phyloP scores from a whole-genome alignment of 1,140 invertebrate species.

The Mylabris phalerata region DNA sequence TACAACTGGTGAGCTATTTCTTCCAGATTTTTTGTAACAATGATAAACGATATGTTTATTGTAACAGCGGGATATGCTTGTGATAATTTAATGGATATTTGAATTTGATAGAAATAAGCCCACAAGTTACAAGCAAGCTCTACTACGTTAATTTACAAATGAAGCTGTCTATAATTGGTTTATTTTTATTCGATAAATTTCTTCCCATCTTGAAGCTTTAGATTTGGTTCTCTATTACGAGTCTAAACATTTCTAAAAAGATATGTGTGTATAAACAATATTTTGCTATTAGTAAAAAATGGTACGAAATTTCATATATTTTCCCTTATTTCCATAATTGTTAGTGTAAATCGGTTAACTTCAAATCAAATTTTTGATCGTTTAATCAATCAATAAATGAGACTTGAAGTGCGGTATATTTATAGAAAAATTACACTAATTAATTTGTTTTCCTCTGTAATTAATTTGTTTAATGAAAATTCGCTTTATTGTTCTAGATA shows the following conservation, averaged over 20 bases:
- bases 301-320: constrained; percentile 26
- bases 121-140: constrained; percentile 14
- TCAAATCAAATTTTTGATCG: too few species aligned
- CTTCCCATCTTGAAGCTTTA: too few species aligned
- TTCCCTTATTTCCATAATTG: too few species aligned
- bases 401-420: not conserved
- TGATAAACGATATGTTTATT: too few species aligned
- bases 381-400: too few species aligned
- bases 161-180: constrained; percentile 7
- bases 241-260: constrained; percentile 20
- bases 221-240: not conserved
- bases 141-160: constrained; percentile 16
- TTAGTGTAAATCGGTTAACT: too few species aligned
- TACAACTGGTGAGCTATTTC: constrained; percentile 7
- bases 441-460: too few species aligned
- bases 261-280: constrained; percentile 28
- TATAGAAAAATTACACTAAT: constrained; percentile 15
- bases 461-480: constrained; percentile 1
- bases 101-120: constrained; percentile 5
- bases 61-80: too few species aligned
- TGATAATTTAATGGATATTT: too few species aligned
- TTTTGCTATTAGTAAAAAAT: constrained; percentile 33
- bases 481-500: constrained; percentile 15
- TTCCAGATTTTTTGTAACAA: too few species aligned
- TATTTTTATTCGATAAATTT: too few species aligned